Evolutionary conservation across 2,888 invertebrate species (phyloP).

Genomic region (Limnephilus auricula): DNA sequence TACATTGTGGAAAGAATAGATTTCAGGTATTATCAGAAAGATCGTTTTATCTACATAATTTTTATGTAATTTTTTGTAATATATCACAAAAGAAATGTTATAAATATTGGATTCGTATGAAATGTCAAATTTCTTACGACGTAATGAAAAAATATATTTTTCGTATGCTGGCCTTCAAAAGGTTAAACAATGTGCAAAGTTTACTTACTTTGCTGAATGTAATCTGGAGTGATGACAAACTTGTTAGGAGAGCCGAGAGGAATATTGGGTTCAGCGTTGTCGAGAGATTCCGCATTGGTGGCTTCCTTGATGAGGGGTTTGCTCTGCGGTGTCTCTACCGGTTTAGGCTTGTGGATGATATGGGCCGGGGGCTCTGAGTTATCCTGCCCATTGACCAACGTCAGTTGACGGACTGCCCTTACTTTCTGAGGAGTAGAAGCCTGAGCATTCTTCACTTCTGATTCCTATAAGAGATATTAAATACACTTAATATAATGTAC

Average conservation of each 20-base stretch:
- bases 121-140: too few relatives aligned
- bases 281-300: slow-evolving; percentile 18
- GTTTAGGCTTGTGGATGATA: slow-evolving; percentile 59
- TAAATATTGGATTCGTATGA: too few relatives aligned
- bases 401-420: slow-evolving; percentile 71
- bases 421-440: slow-evolving; percentile 67
- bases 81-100: too few relatives aligned
- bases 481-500: neutral
- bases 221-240: slow-evolving; percentile 94
- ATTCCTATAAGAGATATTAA: slow-evolving; percentile 51
- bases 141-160: too few relatives aligned
- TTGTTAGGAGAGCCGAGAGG: slow-evolving; percentile 71
- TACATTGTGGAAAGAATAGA: too few relatives aligned
- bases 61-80: too few relatives aligned
- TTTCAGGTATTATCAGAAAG: too few relatives aligned
- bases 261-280: slow-evolving; percentile 30
- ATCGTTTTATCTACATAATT: too few relatives aligned
- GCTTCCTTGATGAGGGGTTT: slow-evolving; percentile 1
- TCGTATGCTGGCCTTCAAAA: too few relatives aligned
- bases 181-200: slow-evolving; percentile 48
- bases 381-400: slow-evolving; percentile 63
- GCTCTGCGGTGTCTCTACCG: neutral
- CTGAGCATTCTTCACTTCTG: slow-evolving; percentile 37
- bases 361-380: slow-evolving; percentile 61
- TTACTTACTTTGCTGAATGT: slow-evolving; percentile 94